Base-by-base conservation (phyloP, 1,140 invertebrate genomes). In the Solenopsis fugax region DNA sequence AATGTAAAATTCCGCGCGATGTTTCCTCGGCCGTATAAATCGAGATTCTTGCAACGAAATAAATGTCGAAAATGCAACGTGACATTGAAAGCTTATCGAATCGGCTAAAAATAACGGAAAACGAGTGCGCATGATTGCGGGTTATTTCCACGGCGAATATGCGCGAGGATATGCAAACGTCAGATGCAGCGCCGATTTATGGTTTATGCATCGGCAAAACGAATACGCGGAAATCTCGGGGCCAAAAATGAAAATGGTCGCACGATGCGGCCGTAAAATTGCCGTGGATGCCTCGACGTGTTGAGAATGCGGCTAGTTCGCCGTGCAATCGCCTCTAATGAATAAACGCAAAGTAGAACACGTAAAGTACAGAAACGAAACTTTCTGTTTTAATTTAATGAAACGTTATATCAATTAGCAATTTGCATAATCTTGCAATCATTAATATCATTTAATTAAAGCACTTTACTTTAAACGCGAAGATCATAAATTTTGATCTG, bases 181-280 rank as follows among this genome's bases (percentile, higher is more conserved):
- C 80, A 88, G 76, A 58, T 58, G 69, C 45, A 85, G 56, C 65
- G 86, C 34, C 88, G 87, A 90, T 91, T 91, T 91, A 91, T 89
- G 87, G 85, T 77, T 76, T 75, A 69, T 69, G 78, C 60, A 76
- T 72, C 87, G 71, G 64, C 62, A 58, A 87, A 81, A 87, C 54
- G 87, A 75, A 56, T 78, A 72, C 56, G 65, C 58, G 54, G 73
- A 85, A 54, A 84, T 86, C 64, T 62, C 58, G 75, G 24, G n/a
- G 54, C 67, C 58, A 64, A 90, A 90, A 91, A 91, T 91, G 87
- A 88, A 91, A 90, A 90, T 85, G 89, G 77, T 80, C 72, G 87
- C 80, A 89, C 76, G 78, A 87, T 45, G 88, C 34, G 86, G 12
- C 76, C 72, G 89, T 91, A 90, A 91, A 90, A 90, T 91, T 90